These are phyloP conservation scores for Nansenia antarctica DNA, from an alignment of 2,113 vertebrate genomes.

Conservation along the genomic window DNA sequence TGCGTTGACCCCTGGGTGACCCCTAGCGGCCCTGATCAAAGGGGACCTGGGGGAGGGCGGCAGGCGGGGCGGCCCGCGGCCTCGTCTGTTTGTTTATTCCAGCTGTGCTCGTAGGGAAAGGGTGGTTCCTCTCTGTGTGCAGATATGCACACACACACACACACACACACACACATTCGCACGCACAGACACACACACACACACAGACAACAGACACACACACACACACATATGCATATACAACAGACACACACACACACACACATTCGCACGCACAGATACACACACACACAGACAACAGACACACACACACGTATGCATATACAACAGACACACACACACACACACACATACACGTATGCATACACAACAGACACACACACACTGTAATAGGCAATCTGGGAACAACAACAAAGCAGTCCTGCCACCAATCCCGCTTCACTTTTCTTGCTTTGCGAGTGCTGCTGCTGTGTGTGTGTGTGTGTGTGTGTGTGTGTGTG, in stretches of 20 bases:
- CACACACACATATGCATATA: slow-evolving; percentile 6
- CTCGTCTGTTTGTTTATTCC: slow-evolving; percentile 21
- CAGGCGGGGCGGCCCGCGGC: slow-evolving; percentile 32
- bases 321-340: no score
- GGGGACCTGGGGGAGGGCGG: slow-evolving; percentile 54
- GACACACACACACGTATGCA: no score
- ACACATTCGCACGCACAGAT: not conserved
- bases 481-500: slow-evolving; percentile 1
- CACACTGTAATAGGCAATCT: no score
- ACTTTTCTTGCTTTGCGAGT: not conserved
- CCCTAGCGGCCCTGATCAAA: slow-evolving; percentile 67
- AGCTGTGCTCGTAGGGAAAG: slow-evolving; percentile 5
- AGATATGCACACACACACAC: slow-evolving; percentile 1
- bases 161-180: not conserved
- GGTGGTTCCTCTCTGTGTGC: not conserved
- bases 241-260: not conserved
- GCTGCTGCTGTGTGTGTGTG: not conserved
- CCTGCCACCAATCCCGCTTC: no score
- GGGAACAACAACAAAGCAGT: no score
- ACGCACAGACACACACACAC: not conserved
- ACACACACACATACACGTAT: no score
- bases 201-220: not conserved
- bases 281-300: no score
- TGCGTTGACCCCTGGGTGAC: slow-evolving; percentile 70
- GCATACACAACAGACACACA: no score